Evolutionary conservation across 2,888 invertebrate genomes (phyloP).

Genomic region (Leucoma salicis): DNA sequence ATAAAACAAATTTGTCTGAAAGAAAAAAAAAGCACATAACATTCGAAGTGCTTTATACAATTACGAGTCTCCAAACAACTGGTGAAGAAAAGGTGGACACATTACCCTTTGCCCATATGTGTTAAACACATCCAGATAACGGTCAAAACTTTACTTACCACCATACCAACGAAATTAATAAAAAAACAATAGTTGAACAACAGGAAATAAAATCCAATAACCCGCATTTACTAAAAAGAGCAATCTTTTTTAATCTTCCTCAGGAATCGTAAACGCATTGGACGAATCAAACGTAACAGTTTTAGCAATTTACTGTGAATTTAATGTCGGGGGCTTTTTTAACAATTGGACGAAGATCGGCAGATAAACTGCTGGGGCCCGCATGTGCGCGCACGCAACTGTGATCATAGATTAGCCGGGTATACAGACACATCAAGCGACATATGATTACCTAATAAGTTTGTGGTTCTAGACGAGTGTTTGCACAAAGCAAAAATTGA

Average conservation of each 20-base stretch:
- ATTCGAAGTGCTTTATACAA: too few relatives aligned
- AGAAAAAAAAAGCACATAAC: too few relatives aligned
- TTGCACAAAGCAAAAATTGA: too few relatives aligned
- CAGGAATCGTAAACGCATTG: constrained; percentile 63
- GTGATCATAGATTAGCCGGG: constrained; percentile 42
- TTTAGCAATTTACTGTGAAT: constrained; percentile 77
- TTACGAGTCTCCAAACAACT: too few relatives aligned
- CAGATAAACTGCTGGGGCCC: constrained; percentile 65
- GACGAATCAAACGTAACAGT: constrained; percentile 62
- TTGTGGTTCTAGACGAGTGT: too few relatives aligned
- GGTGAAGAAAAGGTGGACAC: neutral
- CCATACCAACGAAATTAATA: constrained; percentile 38
- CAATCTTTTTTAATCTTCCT: constrained; percentile 61
- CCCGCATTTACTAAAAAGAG: constrained; percentile 71
- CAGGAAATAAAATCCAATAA: constrained; percentile 53
- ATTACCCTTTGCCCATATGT: neutral
- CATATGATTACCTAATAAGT: too few relatives aligned
- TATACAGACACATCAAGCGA: neutral
- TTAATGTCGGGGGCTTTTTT: constrained; percentile 70
- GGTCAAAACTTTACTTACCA: constrained; percentile 25
- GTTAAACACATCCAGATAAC: constrained; percentile 8
- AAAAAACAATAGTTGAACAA: constrained; percentile 33
- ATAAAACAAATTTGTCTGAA: too few relatives aligned
- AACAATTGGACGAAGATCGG: constrained; percentile 74
- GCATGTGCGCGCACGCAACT: constrained; percentile 77